Conservation (phyloP, 1,140 invertebrate genomes). For the Pantala flavescens region DNA sequence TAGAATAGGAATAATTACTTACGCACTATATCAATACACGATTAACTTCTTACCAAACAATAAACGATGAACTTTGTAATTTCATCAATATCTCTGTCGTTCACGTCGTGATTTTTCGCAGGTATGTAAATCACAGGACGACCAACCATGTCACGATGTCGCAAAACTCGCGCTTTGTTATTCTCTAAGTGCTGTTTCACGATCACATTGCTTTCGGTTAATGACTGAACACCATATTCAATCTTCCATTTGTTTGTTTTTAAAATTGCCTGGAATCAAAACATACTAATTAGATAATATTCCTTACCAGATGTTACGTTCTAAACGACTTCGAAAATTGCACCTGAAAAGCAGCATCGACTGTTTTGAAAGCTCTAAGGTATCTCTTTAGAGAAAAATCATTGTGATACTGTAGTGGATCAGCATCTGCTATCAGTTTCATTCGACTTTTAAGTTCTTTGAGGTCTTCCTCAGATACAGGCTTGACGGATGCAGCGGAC, state of each 20-base stretch:
- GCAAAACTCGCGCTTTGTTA: conserved; percentile 52
- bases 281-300: neutral
- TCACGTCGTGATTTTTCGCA: conserved; percentile 59
- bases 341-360: conserved; percentile 60
- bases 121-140: conserved; percentile 65
- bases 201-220: conserved; percentile 45
- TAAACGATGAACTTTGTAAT: conserved; percentile 64
- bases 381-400: conserved; percentile 57
- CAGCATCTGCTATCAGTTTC: conserved; percentile 56
- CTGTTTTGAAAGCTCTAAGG: conserved; percentile 55
- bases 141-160: conserved; percentile 55
- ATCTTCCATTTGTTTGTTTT: conserved; percentile 68
- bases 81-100: conserved; percentile 58
- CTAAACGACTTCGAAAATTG: conserved; percentile 17
- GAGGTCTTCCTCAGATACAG: conserved; percentile 48
- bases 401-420: conserved; percentile 58
- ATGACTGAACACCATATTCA: conserved; percentile 50
- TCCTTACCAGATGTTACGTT: neutral
- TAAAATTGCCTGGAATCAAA: conserved; percentile 47
- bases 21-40: neutral
- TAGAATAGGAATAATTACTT: neutral
- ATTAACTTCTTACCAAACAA: conserved; percentile 45
- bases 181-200: conserved; percentile 46
- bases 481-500: conserved; percentile 26
- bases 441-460: conserved; percentile 53